A percentile compares a stretch with the other conserved stretches of the same genome.
Conservation (phyloP, 2,888 invertebrate genomes). For the Tetanocera ferruginea region DNA sequence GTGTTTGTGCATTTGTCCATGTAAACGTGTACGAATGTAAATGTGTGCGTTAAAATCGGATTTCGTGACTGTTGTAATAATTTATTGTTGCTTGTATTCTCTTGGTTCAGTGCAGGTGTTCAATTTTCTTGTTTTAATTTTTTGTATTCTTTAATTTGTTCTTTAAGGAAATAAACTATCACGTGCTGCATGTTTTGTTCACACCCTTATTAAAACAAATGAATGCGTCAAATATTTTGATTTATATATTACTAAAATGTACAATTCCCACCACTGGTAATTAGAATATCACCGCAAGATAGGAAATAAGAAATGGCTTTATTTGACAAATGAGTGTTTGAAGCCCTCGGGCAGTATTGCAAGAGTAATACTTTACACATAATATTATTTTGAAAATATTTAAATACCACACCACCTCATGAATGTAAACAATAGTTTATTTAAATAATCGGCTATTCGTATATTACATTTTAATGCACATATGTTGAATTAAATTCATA, state of each 20-base stretch:
- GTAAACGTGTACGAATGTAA: not conserved
- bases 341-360: too few relatives aligned
- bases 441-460: too few relatives aligned
- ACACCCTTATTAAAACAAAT: conserved; percentile 11
- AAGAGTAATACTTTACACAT: too few relatives aligned
- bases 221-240: conserved; percentile 9
- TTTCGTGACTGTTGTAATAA: conserved; percentile 5
- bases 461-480: too few relatives aligned
- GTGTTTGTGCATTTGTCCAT: not conserved
- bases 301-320: too few relatives aligned
- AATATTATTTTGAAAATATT: too few relatives aligned
- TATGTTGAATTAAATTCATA: too few relatives aligned
- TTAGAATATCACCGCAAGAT: not conserved
- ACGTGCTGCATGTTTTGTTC: conserved; percentile 12
- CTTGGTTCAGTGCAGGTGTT: not conserved
- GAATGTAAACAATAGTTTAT: not conserved
- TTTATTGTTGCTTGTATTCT: not conserved
- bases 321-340: too few relatives aligned
- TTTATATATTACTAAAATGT: not conserved
- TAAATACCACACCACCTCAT: not conserved
- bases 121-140: not conserved
- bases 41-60: not conserved
- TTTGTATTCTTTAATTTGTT: not conserved
- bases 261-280: not conserved
- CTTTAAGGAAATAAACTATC: not conserved